A percentile compares a stretch with the other conserved stretches of the same genome.
Evolutionary conservation across 2,888 invertebrate species (phyloP).

Genomic region (Drosophila nr. medialis): DNA sequence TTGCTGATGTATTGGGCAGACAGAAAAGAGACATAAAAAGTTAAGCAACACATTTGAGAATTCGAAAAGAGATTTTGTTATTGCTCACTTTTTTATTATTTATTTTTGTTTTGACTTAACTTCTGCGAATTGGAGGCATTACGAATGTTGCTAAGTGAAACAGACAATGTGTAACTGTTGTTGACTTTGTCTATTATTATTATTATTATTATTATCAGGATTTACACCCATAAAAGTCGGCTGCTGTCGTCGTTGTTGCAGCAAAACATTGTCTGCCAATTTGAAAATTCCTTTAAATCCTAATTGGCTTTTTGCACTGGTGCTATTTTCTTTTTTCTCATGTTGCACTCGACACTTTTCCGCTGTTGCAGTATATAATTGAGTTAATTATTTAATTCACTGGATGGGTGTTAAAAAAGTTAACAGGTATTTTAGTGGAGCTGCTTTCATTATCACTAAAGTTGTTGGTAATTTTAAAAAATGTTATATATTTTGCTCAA

Average conservation of each 20-base stretch:
- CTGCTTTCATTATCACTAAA: neutral
- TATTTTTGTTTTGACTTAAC: constrained; percentile 15
- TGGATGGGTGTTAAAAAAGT: neutral
- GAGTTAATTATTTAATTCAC: neutral
- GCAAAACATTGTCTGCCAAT: constrained; percentile 49
- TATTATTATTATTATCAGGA: neutral
- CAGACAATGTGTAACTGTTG: constrained; percentile 35
- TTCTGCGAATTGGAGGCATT: neutral
- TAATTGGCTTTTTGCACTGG: constrained; percentile 50
- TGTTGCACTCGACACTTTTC: constrained; percentile 37
- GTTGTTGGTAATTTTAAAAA: neutral
- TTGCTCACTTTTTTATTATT: neutral
- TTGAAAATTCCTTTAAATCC: constrained; percentile 40
- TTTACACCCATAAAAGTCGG: neutral
- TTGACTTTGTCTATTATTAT: constrained; percentile 8
- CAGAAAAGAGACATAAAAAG: neutral
- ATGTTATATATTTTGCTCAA: neutral
- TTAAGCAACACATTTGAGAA: neutral
- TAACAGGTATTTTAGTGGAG: neutral
- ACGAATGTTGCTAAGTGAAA: neutral
- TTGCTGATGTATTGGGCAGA: neutral
- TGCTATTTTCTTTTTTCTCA: constrained; percentile 6
- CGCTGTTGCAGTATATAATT: neutral
- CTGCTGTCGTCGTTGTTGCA: constrained; percentile 6
- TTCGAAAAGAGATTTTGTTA: neutral